A percentile compares a stretch with the other conserved stretches of the same genome.
phyloP scores from a whole-genome alignment of 37 sponge, comb jelly and placozoan genomes.

The Halisarca cf. caerulea region DNA sequence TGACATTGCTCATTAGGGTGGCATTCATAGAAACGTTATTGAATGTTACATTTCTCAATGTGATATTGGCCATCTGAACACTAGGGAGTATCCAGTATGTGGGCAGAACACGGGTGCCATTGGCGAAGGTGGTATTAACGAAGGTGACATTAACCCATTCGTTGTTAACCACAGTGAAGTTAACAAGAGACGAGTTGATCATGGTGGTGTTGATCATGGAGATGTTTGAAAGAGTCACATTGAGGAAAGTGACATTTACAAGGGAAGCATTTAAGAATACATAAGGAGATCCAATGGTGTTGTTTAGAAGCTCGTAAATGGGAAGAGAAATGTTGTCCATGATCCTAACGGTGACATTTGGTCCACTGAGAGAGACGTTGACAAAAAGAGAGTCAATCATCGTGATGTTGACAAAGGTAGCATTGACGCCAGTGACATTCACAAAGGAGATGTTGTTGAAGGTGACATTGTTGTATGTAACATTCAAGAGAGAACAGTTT shows the following conservation, averaged over 20 bases:
- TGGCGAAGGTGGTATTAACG: conserved; percentile 23
- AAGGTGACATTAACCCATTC: not conserved
- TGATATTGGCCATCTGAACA: not conserved
- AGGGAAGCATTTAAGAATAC: conserved; percentile 8
- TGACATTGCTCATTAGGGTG: not conserved
- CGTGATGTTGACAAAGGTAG: conserved; percentile 20
- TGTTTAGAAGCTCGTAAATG: not conserved
- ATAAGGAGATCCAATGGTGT: not conserved
- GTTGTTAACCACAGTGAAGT: not conserved
- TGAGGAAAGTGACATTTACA: conserved; percentile 4
- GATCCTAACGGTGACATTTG: not conserved
- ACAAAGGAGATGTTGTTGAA: conserved; percentile 28
- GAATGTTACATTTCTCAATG: not conserved
- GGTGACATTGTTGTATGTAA: conserved; percentile 18
- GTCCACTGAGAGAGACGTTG: not conserved
- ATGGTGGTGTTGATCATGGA: conserved; percentile 1
- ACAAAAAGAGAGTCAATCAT: not conserved
- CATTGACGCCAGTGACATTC: not conserved
- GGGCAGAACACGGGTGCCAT: not conserved
- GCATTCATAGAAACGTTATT: conserved; percentile 18
- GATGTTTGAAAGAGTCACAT: not conserved
- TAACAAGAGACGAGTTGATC: conserved; percentile 8
- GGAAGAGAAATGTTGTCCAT: not conserved
- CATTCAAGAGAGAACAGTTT: conserved; percentile 3
- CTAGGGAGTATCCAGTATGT: not conserved